Base-by-base conservation (phyloP, 2,113 vertebrate species). In the Uropsilus gracilis region DNA sequence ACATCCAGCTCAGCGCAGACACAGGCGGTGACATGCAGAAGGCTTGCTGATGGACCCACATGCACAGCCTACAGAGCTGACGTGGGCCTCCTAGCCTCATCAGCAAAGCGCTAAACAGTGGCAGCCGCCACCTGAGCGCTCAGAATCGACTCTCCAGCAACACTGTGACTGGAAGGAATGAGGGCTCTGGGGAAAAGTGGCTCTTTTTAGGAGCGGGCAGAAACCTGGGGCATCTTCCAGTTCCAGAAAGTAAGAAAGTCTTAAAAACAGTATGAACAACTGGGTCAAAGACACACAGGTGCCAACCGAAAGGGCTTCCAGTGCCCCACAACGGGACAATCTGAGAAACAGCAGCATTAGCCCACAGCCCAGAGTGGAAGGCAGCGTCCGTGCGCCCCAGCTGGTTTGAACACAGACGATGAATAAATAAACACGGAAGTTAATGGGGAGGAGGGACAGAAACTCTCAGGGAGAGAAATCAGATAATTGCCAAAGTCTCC, bases 1-100 rank as follows among this genome's bases (percentile, higher is more conserved):
- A 8, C 2, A 2, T 9, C 20, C 18, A 18, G 30, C 42, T 57
- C 48, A 18, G 14, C 6, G 24, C 0, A 76, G 75, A 32, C 0
- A 8, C 26, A 26, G 11, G 42, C 0, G 32, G 53, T 37, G 12
- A 6, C 61, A 26, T 13, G 2, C 0, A 18, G 59, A 61, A 59
- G 1, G 16, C 2, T 7, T 72, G 10, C 0, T 46, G 50, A 28
- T 6, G 3, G 0, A 20, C 10, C 22, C 3, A 24, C 1, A 10
- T 0, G 22, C 6, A 3, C 24, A 0, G 24, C 32, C 26, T 3
- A 8, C 0, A 10, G 0, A 10, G 0, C 5, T 32, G 22, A 7
- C 30, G 7, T 46, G 6, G n/a, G n/a, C 3, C 81, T 71, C 80
- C 63, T 10, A 5, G 22, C 30, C 63, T 37, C 24, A n/a, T 11